Evolutionary conservation across 2,888 invertebrate genomes (phyloP).

Genomic region (Geotrupes spiniger): DNA sequence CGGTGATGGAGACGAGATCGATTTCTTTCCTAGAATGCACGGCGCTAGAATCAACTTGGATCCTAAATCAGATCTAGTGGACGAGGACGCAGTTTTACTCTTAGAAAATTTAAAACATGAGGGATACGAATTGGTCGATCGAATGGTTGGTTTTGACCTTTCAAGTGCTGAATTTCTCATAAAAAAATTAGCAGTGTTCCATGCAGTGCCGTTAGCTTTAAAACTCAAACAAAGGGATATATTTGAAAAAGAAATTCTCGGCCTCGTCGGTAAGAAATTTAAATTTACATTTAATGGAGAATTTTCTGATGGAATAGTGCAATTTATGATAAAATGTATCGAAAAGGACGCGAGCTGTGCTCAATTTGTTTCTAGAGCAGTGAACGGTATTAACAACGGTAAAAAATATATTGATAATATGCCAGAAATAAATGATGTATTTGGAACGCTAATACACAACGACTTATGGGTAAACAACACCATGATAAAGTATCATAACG

Average conservation of each 20-base stretch:
- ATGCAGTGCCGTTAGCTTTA: constrained; percentile 54
- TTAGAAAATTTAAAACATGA: constrained; percentile 53
- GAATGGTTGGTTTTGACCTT: constrained; percentile 51
- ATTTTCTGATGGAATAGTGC: no score
- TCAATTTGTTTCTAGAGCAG: no score
- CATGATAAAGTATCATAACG: constrained; percentile 49
- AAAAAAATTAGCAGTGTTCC: constrained; percentile 52
- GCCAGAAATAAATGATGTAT: constrained; percentile 43
- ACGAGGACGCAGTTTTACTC: constrained; percentile 54
- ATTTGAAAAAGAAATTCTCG: constrained; percentile 43
- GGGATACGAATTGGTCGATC: constrained; percentile 50
- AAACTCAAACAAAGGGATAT: constrained; percentile 47
- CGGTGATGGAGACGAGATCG: constrained; percentile 44
- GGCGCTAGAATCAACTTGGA: constrained; percentile 48
- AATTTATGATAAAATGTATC: no score
- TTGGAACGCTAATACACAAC: constrained; percentile 54
- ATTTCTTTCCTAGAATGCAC: constrained; percentile 51
- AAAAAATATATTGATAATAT: no score
- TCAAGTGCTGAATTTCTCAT: constrained; percentile 49
- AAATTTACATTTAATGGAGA: constrained; percentile 13
- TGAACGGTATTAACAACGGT: no score
- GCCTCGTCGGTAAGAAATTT: constrained; percentile 34
- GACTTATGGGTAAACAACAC: constrained; percentile 62
- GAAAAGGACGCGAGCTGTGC: no score
- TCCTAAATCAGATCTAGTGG: constrained; percentile 39